Conservation (phyloP, 1,140 invertebrate species). For the Drosophila virilis region DNA sequence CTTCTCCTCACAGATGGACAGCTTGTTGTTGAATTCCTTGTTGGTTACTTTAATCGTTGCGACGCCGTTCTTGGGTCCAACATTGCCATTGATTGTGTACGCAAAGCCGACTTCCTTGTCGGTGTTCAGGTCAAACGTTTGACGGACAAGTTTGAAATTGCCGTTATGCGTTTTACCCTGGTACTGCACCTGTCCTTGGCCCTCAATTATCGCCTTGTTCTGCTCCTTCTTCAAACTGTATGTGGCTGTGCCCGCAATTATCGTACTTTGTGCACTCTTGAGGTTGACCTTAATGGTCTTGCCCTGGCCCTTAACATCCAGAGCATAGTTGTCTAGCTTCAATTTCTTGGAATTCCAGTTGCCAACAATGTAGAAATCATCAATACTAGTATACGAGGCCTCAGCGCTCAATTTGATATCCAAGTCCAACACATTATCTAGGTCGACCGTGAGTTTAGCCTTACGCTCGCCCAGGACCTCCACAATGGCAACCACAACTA, state of each 20-base stretch:
- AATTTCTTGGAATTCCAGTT: constrained; percentile 88
- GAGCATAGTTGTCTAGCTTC: constrained; percentile 87
- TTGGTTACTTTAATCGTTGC: constrained; percentile 89
- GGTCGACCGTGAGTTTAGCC: constrained; percentile 85
- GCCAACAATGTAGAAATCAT: constrained; percentile 87
- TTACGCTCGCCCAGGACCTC: constrained; percentile 86
- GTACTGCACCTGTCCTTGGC: constrained; percentile 86
- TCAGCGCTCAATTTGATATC: constrained; percentile 85
- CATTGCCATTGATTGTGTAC: constrained; percentile 85
- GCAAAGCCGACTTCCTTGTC: constrained; percentile 88
- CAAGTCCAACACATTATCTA: constrained; percentile 85
- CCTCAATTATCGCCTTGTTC: constrained; percentile 89
- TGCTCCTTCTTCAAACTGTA: constrained; percentile 89
- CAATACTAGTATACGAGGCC: constrained; percentile 86
- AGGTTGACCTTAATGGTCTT: constrained; percentile 87
- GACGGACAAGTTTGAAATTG: constrained; percentile 89
- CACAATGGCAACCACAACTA: constrained; percentile 85
- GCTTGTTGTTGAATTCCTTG: constrained; percentile 88
- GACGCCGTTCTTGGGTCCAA: constrained; percentile 85
- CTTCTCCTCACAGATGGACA: constrained; percentile 90
- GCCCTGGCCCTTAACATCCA: constrained; percentile 88
- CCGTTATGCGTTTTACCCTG: constrained; percentile 88
- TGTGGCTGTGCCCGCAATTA: constrained; percentile 87
- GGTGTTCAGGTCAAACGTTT: constrained; percentile 86
- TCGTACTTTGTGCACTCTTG: constrained; percentile 86